phyloP scores from a whole-genome alignment of 2,888 invertebrate genomes.

The Octodonta nipae region DNA sequence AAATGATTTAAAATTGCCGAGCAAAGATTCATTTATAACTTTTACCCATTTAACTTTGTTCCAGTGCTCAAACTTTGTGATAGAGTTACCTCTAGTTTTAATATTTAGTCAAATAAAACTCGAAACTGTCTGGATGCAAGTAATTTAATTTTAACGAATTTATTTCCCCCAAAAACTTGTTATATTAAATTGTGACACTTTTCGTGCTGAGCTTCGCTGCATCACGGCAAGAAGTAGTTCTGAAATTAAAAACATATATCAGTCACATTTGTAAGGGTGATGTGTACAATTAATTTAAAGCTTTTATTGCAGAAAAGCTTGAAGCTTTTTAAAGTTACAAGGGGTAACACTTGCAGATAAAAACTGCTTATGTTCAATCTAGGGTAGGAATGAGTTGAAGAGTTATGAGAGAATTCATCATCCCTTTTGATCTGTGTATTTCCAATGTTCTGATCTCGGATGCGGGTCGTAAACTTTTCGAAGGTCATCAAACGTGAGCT shows the following conservation, averaged over 20 bases:
- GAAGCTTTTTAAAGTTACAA: no score
- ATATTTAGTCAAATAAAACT: constrained; percentile 2
- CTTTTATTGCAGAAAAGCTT: neutral
- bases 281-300: neutral
- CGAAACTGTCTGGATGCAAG: neutral
- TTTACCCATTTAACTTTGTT: constrained; percentile 2
- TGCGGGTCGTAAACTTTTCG: no score
- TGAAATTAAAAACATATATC: constrained; percentile 10
- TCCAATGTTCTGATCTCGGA: no score
- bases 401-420: no score
- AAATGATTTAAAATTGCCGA: constrained; percentile 1
- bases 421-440: no score
- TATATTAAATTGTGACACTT: neutral
- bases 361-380: no score
- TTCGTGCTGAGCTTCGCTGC: neutral
- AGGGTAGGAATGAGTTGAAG: no score
- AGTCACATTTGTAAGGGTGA: neutral
- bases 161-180: neutral
- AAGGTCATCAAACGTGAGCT: no score
- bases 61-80: neutral
- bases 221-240: constrained; percentile 18
- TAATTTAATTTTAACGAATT: constrained; percentile 2
- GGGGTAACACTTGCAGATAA: no score
- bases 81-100: constrained; percentile 1
- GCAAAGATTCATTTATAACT: neutral